Evolutionary conservation across 2,797 vertebrate genomes (phyloP), one percentile per base, ranked within the genome.

Genomic region (Eulemur mongoz): DNA sequence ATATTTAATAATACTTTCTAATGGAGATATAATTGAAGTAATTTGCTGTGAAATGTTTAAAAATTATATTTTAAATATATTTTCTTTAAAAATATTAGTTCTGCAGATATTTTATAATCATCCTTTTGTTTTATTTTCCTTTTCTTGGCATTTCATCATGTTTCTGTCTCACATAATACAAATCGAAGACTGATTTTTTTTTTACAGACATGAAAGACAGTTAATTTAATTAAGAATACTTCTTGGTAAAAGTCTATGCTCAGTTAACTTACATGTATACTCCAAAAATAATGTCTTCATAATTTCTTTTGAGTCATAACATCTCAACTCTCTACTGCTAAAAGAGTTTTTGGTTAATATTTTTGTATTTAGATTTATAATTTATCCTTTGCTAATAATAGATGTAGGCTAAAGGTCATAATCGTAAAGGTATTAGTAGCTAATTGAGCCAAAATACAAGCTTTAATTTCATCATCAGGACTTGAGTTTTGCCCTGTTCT

Each of bases 21-120:
- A 52, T 43, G 69, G 6, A 25, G 4, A 13, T 80, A 38, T 63
- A 85, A 4, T 50, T 73, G 25, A 75, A 82, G 35, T 91, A 73
- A 80, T 94, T 92, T 95, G 11, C 14, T 65, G 6, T 94, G 69
- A 96, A 48, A 72, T 80, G 86, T 59, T 81, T 17, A 70, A 91
- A 89, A 85, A 50, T 14, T 17, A 15, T 2, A 84, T 35, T 73
- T 61, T 65, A 40, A 79, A 52, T 67, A 57, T 63, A 78, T 59
- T 88, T 91, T 72, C 1, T 75, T 54, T 73, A 23, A 86, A 92
- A 83, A 50, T 73, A 59, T 59, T 79, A 84, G 13, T 69, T 90
- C 57, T 88, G 3, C 4, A 38, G 61, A 25, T 73, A 73, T 94
- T 86, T 83, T n/a, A 30, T 88, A 89, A 85, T 54, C 5, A 23